Percentiles rank a stretch among this genome's conserved stretches.
Conservation (phyloP, 1,140 invertebrate species). For the Lepidurus couesii region DNA sequence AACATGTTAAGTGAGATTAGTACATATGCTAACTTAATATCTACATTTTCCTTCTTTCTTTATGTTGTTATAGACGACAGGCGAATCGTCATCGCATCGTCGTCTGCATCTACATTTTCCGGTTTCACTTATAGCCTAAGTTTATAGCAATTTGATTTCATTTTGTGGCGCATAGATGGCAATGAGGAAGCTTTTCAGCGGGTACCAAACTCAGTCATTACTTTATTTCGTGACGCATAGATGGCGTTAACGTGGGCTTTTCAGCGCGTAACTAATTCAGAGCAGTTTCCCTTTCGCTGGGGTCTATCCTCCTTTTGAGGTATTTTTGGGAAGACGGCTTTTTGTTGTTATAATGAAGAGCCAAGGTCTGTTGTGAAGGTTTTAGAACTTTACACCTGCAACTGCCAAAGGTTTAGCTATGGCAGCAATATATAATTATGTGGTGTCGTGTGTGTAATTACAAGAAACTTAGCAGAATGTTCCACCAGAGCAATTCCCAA, state of each 20-base stretch:
- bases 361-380: not conserved
- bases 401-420: not conserved
- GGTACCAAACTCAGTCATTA: not conserved
- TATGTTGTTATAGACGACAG: too few relatives aligned
- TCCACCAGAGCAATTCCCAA: not conserved
- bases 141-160: too few relatives aligned
- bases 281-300: not conserved
- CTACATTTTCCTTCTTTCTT: too few relatives aligned
- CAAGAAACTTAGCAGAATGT: not conserved
- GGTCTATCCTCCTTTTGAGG: not conserved
- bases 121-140: too few relatives aligned
- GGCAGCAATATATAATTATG: not conserved
- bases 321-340: conserved; percentile 16
- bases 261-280: not conserved
- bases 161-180: too few relatives aligned
- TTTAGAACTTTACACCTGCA: not conserved
- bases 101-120: too few relatives aligned
- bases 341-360: conserved; percentile 7
- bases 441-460: not conserved
- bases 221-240: not conserved
- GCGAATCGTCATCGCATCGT: too few relatives aligned
- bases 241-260: not conserved
- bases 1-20: too few relatives aligned
- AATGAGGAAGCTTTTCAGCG: too few relatives aligned
- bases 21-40: too few relatives aligned